These are phyloP conservation scores for Atrina japonica DNA, from an alignment of 2,888 invertebrate genomes.

Conservation along the genomic window DNA sequence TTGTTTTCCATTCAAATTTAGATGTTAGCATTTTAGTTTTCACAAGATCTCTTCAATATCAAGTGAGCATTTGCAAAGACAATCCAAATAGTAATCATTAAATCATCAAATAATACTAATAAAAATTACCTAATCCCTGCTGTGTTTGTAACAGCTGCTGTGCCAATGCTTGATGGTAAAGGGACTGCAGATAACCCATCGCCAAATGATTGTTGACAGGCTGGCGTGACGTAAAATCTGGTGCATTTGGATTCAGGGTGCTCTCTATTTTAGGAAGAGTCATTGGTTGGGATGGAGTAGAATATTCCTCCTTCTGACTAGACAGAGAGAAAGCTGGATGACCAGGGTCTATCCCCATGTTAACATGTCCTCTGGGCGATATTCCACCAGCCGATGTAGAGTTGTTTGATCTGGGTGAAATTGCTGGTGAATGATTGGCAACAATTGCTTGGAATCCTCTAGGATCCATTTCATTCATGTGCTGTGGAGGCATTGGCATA, in stretches of 20 bases:
- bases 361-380: conserved; percentile 51
- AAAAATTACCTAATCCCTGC: conserved; percentile 30
- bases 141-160: conserved; percentile 49
- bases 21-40: too few relatives aligned
- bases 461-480: conserved; percentile 46
- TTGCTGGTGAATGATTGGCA: conserved; percentile 57
- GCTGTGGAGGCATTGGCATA: conserved; percentile 49
- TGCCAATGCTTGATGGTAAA: conserved; percentile 61
- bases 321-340: conserved; percentile 48
- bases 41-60: too few relatives aligned
- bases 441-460: conserved; percentile 72
- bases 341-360: conserved; percentile 50
- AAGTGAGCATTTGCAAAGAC: too few relatives aligned
- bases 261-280: conserved; percentile 80
- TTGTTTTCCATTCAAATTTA: conserved; percentile 18
- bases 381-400: conserved; percentile 54
- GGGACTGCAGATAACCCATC: conserved; percentile 48
- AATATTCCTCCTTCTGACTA: conserved; percentile 76
- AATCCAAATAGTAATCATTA: too few relatives aligned
- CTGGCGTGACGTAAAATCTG: conserved; percentile 85
- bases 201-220: conserved; percentile 30
- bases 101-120: too few relatives aligned
- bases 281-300: conserved; percentile 78
- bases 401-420: conserved; percentile 64
- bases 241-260: conserved; percentile 90